Evolutionary conservation across 2,113 vertebrate species (phyloP).

Genomic region (Dolichallabes microphthalmus): DNA sequence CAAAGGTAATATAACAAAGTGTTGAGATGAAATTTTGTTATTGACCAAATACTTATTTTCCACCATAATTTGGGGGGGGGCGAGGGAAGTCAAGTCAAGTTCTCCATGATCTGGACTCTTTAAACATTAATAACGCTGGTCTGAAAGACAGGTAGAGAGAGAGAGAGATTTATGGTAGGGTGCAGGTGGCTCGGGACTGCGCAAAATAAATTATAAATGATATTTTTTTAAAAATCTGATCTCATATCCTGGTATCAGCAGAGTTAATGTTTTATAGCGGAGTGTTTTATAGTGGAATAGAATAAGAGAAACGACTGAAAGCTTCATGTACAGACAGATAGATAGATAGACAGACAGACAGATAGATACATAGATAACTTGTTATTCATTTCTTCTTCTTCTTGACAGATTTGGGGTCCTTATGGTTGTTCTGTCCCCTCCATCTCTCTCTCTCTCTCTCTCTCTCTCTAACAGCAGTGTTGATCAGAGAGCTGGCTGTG

Average conservation of each 20-base stretch:
- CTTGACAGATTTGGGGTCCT: neutral
- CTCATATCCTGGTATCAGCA: neutral
- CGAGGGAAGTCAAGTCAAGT: neutral
- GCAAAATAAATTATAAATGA: neutral
- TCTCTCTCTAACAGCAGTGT: neutral
- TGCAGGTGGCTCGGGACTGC: neutral
- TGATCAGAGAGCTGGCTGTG: neutral
- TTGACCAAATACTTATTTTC: no score
- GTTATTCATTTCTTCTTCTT: neutral
- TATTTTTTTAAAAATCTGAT: neutral
- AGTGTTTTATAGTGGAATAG: neutral
- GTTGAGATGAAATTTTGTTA: no score
- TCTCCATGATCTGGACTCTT: neutral
- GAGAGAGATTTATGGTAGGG: neutral
- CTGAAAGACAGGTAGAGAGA: neutral
- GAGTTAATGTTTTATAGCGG: conserved; percentile 6
- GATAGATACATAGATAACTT: no score
- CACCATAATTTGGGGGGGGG: no score
- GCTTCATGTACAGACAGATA: no score
- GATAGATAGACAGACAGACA: no score
- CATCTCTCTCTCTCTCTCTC: neutral
- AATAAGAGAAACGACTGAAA: no score
- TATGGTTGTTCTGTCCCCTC: neutral
- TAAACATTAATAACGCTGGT: neutral
- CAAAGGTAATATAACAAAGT: no score